phyloP scores from a whole-genome alignment of 1,140 invertebrate genomes.

The Drosophila teissieri region DNA sequence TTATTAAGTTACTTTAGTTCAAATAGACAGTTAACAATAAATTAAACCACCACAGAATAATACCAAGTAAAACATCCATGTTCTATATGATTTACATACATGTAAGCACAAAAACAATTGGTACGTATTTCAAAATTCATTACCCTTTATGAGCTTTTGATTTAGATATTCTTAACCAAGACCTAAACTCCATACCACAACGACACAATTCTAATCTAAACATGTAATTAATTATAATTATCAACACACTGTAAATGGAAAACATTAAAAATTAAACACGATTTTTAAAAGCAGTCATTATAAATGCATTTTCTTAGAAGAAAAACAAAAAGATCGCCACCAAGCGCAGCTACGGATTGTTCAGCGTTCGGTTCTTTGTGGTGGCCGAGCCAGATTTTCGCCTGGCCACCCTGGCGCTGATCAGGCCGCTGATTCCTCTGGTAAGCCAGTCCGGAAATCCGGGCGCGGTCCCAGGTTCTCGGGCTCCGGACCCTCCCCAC shows the following conservation, averaged over 20 bases:
- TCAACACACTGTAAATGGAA: constrained; percentile 25
- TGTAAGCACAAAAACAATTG: constrained; percentile 79
- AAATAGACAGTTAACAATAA: constrained; percentile 23
- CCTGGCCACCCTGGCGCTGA: constrained; percentile 77
- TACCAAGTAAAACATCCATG: constrained; percentile 31
- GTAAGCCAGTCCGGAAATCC: constrained; percentile 68
- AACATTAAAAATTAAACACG: constrained; percentile 18
- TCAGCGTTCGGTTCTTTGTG: constrained; percentile 83
- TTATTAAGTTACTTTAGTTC: constrained; percentile 25
- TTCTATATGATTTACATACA: constrained; percentile 61
- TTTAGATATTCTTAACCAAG: constrained; percentile 43
- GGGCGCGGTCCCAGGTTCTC: constrained; percentile 23
- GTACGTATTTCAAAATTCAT: constrained; percentile 84
- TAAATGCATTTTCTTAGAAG: constrained; percentile 77
- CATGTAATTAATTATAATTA: constrained; percentile 11
- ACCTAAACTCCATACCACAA: constrained; percentile 16
- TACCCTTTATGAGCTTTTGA: constrained; percentile 56
- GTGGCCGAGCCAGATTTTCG: constrained; percentile 80
- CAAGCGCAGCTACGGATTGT: constrained; percentile 73
- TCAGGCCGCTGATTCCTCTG: constrained; percentile 81
- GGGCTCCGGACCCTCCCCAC: constrained; percentile 6
- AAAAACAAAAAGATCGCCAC: constrained; percentile 68
- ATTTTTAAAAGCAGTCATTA: constrained; percentile 45
- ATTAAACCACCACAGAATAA: constrained; percentile 20
- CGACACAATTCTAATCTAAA: neutral